These are phyloP conservation scores for Sarcophaga bullata DNA, from an alignment of 1,140 invertebrate genomes.

Conservation along the genomic window DNA sequence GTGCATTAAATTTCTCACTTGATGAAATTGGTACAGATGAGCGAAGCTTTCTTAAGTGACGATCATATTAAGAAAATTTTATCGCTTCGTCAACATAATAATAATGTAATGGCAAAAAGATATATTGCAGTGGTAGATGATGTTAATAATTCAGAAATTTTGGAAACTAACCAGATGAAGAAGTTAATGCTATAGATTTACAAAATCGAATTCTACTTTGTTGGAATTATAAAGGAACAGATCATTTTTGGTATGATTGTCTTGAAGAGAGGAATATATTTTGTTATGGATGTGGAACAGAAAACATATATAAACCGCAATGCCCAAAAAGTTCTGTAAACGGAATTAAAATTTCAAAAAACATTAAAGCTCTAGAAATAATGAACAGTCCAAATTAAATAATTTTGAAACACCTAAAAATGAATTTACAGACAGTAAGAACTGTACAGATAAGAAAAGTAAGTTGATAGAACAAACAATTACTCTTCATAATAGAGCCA, in stretches of 20 bases:
- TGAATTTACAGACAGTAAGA: neutral
- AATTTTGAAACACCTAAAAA: neutral
- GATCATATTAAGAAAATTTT: neutral
- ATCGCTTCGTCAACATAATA: neutral
- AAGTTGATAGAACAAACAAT: neutral
- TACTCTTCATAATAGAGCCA: neutral
- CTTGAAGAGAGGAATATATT: neutral
- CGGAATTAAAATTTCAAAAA: neutral
- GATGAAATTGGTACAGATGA: slow-evolving; percentile 7
- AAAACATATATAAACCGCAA: slow-evolving; percentile 22
- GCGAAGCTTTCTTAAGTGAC: neutral
- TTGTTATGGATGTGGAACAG: slow-evolving; percentile 37
- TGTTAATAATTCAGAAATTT: neutral
- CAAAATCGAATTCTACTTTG: neutral
- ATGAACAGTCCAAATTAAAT: too few species aligned
- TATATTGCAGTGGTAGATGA: neutral
- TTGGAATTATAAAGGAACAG: slow-evolving; percentile 11
- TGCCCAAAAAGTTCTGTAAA: neutral
- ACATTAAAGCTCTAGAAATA: slow-evolving; percentile 7
- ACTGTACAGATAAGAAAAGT: neutral
- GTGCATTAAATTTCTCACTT: slow-evolving; percentile 21
- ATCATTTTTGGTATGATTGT: slow-evolving; percentile 28
- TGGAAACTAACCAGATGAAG: too few species aligned
- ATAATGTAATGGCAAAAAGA: neutral
- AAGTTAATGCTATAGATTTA: too few species aligned